phyloP scores from a whole-genome alignment of 1,140 invertebrate species.

The Oppia nitens region DNA sequence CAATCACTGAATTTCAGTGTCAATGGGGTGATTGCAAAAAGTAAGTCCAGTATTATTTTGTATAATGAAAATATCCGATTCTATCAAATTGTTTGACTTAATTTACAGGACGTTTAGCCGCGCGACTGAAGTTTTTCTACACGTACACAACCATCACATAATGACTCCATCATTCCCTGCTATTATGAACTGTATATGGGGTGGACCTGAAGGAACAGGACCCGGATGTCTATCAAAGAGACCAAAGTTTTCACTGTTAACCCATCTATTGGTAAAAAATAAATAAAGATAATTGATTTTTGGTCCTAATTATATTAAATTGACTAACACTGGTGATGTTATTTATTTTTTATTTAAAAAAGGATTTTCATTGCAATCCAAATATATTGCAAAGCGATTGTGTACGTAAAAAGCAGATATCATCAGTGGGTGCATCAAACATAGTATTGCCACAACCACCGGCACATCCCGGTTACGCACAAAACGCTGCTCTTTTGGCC shows the following conservation, averaged over 20 bases:
- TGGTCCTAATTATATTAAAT: background rate
- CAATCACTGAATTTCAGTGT: slow-evolving; percentile 45
- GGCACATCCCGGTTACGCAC: slow-evolving; percentile 40
- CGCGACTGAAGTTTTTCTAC: slow-evolving; percentile 13
- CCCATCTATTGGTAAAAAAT: slow-evolving; percentile 43
- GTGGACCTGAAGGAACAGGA: slow-evolving; percentile 14
- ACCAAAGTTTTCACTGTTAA: slow-evolving; percentile 65
- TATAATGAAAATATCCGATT: slow-evolving; percentile 8
- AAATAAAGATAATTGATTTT: background rate
- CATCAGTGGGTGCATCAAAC: slow-evolving; percentile 28
- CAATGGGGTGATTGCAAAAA: slow-evolving; percentile 77
- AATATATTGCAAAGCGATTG: slow-evolving; percentile 24
- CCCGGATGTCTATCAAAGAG: slow-evolving; percentile 17
- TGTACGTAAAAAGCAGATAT: slow-evolving; percentile 43
- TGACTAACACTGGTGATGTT: too few relatives aligned
- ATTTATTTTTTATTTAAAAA: slow-evolving; percentile 8
- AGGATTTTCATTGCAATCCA: slow-evolving; percentile 19
- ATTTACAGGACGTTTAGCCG: slow-evolving; percentile 11
- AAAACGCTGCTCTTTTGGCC: slow-evolving; percentile 79
- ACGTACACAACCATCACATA: slow-evolving; percentile 15
- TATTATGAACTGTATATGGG: slow-evolving; percentile 15
- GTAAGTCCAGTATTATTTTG: slow-evolving; percentile 31
- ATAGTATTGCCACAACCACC: slow-evolving; percentile 32
- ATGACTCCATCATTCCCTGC: background rate
- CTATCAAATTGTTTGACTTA: background rate